phyloP scores from a whole-genome alignment of 2,113 vertebrate species.

The Myiagra hebetior region DNA sequence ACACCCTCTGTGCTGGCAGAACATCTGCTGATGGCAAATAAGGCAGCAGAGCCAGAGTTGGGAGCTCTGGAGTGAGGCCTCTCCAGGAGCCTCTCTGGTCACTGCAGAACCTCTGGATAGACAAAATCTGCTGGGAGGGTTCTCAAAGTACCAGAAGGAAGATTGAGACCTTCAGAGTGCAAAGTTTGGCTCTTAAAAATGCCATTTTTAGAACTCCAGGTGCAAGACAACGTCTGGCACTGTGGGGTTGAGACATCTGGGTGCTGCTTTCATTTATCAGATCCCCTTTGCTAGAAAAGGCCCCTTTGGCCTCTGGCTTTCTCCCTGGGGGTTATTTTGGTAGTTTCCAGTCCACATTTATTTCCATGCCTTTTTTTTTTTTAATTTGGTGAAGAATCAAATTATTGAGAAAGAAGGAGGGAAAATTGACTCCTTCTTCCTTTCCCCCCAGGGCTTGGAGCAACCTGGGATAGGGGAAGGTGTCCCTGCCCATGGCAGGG shows the following conservation, averaged over 20 bases:
- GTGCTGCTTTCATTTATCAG: background rate
- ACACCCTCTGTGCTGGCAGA: background rate
- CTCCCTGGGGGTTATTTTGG: background rate
- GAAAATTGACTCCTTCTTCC: background rate
- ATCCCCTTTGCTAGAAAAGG: background rate
- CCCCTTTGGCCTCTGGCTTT: background rate
- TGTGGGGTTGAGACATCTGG: background rate
- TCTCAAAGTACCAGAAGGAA: background rate
- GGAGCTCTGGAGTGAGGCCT: background rate
- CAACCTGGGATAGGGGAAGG: accelerated
- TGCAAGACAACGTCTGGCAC: background rate
- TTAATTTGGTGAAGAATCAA: background rate
- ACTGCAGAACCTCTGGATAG: background rate
- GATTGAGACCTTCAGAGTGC: background rate
- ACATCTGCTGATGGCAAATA: background rate
- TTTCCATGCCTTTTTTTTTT: background rate
- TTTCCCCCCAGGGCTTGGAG: background rate
- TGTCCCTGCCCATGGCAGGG: background rate
- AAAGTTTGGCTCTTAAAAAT: background rate
- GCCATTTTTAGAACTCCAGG: background rate
- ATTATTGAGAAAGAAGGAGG: background rate
- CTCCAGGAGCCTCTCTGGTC: background rate
- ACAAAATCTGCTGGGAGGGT: background rate
- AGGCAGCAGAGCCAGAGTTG: background rate
- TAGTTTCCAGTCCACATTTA: background rate